These are phyloP conservation scores for Enteromius mattozi DNA, from an alignment of 2,797 vertebrate species.

Conservation along the genomic window DNA sequence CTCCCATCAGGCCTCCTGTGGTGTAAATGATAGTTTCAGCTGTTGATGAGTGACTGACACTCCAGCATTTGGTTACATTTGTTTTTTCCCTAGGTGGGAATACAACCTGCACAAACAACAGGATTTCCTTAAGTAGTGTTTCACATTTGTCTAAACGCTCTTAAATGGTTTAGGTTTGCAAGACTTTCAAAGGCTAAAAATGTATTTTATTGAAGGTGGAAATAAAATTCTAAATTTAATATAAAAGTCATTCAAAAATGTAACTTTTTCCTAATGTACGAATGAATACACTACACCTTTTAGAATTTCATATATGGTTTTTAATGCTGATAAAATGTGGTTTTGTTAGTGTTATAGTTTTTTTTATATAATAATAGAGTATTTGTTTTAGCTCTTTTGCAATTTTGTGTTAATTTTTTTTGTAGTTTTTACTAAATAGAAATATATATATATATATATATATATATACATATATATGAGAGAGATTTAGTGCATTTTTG, in stretches of 20 bases:
- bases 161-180: slow-evolving; percentile 9
- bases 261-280: background rate
- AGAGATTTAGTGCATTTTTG: background rate
- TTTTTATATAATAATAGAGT: background rate
- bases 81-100: slow-evolving; percentile 68
- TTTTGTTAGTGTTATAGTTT: background rate
- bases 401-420: too few relatives aligned
- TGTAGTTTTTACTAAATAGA: too few relatives aligned
- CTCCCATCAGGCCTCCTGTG: slow-evolving; percentile 62
- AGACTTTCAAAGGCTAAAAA: background rate
- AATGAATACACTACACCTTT: background rate
- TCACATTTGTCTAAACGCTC: slow-evolving; percentile 34
- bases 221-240: background rate
- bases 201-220: background rate
- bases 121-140: slow-evolving; percentile 23
- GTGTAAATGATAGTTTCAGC: slow-evolving; percentile 79
- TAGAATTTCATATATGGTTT: background rate
- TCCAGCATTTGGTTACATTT: slow-evolving; percentile 75
- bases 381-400: background rate
- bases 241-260: background rate
- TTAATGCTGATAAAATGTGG: background rate
- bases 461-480: too few relatives aligned
- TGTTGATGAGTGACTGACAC: slow-evolving; percentile 70
- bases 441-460: too few relatives aligned
- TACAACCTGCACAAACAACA: slow-evolving; percentile 65